phyloP scores from a whole-genome alignment of 2,888 invertebrate species.

The Iphiclides podalirius region DNA sequence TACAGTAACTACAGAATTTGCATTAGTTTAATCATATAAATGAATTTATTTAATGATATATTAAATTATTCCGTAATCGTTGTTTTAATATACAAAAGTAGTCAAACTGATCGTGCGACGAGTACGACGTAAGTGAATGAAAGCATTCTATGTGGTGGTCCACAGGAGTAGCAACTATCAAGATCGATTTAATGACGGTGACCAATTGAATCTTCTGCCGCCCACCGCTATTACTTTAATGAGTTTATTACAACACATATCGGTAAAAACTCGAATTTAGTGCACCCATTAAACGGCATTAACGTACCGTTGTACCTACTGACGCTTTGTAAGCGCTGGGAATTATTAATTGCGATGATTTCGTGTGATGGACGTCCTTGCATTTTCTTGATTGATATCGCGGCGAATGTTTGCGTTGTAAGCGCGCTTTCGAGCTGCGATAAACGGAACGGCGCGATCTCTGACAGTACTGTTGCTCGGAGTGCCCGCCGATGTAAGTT shows the following conservation, averaged over 20 bases:
- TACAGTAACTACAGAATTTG: too few species aligned
- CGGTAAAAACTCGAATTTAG: conserved; percentile 53
- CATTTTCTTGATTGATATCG: background rate
- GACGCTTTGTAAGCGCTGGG: conserved; percentile 25
- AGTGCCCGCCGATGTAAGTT: conserved; percentile 57
- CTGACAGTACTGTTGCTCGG: conserved; percentile 30
- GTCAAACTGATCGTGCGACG: conserved; percentile 15
- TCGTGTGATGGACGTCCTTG: background rate
- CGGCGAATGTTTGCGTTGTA: background rate
- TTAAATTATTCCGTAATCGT: too few species aligned
- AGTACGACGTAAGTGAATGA: conserved; percentile 23
- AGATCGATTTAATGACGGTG: conserved; percentile 60
- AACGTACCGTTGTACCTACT: conserved; percentile 31
- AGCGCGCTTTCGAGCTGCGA: background rate
- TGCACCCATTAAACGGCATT: conserved; percentile 47
- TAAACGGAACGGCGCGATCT: conserved; percentile 11
- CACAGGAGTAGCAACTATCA: conserved; percentile 37
- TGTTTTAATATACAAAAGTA: too few species aligned
- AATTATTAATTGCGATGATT: conserved; percentile 22
- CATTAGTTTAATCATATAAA: too few species aligned
- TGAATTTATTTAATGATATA: too few species aligned
- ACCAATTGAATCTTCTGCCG: conserved; percentile 59
- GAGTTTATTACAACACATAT: conserved; percentile 62
- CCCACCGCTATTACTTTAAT: conserved; percentile 62
- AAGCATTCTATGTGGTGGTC: conserved; percentile 51